Evolutionary conservation across 2,888 invertebrate species (phyloP).

Genomic region (Stratiomys singularior): DNA sequence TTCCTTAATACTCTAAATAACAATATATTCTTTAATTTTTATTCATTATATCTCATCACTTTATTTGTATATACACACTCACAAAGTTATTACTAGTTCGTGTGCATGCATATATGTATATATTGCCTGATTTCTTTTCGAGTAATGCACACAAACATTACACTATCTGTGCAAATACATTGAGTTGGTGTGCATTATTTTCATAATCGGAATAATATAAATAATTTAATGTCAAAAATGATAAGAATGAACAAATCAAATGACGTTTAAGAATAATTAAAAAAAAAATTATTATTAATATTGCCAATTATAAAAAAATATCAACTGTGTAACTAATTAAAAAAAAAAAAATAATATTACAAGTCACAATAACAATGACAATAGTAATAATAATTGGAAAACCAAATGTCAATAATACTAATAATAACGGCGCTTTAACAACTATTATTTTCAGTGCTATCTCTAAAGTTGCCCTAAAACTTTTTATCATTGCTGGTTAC

Average conservation of each 20-base stretch:
- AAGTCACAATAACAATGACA: too few species aligned
- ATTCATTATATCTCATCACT: slow-evolving; percentile 35
- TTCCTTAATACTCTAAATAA: slow-evolving; percentile 35
- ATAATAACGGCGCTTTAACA: slow-evolving; percentile 30
- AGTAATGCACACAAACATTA: slow-evolving; percentile 37
- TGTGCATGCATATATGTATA: slow-evolving; percentile 31
- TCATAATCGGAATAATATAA: background rate
- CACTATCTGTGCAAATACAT: slow-evolving; percentile 33
- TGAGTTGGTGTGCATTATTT: slow-evolving; percentile 20
- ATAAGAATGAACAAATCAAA: background rate
- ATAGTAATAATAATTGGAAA: too few species aligned
- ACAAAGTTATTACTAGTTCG: slow-evolving; percentile 25
- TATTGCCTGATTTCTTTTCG: slow-evolving; percentile 38
- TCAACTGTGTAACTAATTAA: too few species aligned
- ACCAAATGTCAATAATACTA: too few species aligned
- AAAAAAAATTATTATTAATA: too few species aligned
- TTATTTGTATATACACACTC: slow-evolving; percentile 39
- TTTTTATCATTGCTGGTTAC: slow-evolving; percentile 7
- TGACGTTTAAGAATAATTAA: too few species aligned
- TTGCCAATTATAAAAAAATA: too few species aligned
- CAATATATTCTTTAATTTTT: slow-evolving; percentile 32
- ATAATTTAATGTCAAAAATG: too few species aligned
- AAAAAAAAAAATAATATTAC: too few species aligned
- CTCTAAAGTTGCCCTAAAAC: slow-evolving; percentile 46
- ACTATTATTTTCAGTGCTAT: slow-evolving; percentile 37